These are phyloP conservation scores for Equus przewalskii DNA, from an alignment of 2,113 vertebrate genomes.

Conservation along the genomic window DNA sequence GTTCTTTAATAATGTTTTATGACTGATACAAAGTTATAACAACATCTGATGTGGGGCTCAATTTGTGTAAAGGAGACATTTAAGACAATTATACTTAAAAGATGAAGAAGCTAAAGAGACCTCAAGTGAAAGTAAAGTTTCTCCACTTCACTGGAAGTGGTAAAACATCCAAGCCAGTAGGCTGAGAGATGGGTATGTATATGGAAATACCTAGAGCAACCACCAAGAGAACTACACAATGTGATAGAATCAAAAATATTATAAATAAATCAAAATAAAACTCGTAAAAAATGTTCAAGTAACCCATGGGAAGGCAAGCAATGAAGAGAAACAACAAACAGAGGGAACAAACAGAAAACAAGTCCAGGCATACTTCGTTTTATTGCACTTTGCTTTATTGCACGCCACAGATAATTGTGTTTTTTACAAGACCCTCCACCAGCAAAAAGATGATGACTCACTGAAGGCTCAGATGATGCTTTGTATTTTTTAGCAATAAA, in stretches of 20 bases:
- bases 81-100: background rate
- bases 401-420: too few relatives aligned
- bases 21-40: background rate
- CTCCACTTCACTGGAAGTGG: background rate
- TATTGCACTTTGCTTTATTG: too few relatives aligned
- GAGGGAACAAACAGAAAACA: background rate
- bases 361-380: too few relatives aligned
- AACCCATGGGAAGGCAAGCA: background rate
- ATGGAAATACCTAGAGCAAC: background rate
- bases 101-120: background rate
- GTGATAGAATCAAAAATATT: background rate
- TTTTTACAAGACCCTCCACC: too few relatives aligned
- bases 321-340: background rate
- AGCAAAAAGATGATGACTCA: too few relatives aligned
- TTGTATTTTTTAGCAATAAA: too few relatives aligned
- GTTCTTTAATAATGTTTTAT: background rate
- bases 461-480: too few relatives aligned
- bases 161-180: background rate
- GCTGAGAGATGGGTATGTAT: background rate
- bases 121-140: background rate
- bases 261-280: conserved; percentile 30
- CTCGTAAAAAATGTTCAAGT: background rate
- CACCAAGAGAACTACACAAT: background rate
- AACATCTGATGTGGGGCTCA: background rate
- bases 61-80: background rate